Percentiles rank a stretch among this genome's conserved stretches.
Evolutionary conservation across 2,113 vertebrate species (phyloP).

Genomic region (Thinocorus orbignyianus): DNA sequence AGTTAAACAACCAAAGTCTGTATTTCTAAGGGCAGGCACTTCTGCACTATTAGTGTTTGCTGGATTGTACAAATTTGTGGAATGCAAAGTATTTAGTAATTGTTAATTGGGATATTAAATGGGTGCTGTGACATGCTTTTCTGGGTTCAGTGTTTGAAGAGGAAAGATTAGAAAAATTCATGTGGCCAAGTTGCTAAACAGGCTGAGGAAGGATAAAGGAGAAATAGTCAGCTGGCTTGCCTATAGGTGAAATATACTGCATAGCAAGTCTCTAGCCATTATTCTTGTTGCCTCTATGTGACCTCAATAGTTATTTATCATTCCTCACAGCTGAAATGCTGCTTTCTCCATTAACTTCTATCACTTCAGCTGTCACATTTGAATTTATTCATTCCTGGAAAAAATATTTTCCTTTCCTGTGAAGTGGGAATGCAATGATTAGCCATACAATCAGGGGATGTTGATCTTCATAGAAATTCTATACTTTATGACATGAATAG

Average conservation of each 20-base stretch:
- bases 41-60: not conserved
- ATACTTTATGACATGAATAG: not conserved
- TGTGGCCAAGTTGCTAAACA: not conserved
- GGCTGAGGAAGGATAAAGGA: not conserved
- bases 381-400: not conserved
- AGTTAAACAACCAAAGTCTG: not conserved
- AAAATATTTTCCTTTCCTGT: not conserved
- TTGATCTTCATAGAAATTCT: not conserved
- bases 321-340: not conserved
- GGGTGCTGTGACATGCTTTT: not conserved
- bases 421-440: not conserved
- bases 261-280: not conserved
- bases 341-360: conserved; percentile 28
- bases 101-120: not conserved
- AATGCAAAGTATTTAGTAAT: not conserved
- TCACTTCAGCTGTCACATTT: conserved; percentile 21
- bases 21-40: not conserved
- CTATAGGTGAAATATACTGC: not conserved
- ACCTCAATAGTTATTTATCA: not conserved
- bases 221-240: not conserved
- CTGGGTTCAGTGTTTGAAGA: not conserved
- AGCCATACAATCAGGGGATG: not conserved
- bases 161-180: not conserved
- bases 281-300: not conserved
- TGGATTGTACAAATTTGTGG: not conserved